phyloP scores from a whole-genome alignment of 2,113 vertebrate genomes.

The Melanerpes formicivorus region DNA sequence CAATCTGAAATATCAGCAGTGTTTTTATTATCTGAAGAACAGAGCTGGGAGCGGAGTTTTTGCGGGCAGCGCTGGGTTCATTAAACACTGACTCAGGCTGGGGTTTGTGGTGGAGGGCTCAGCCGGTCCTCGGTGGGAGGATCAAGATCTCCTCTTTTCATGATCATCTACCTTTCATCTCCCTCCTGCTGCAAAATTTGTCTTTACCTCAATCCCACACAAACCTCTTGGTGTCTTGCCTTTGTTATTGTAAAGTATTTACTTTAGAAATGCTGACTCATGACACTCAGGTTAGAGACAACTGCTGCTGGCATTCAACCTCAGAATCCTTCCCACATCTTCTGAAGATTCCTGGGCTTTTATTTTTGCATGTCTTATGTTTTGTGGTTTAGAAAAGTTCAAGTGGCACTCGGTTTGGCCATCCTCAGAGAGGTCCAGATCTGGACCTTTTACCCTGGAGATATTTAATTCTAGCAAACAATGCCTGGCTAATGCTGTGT shows the following conservation, averaged over 20 bases:
- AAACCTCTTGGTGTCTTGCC: slow-evolving; percentile 30
- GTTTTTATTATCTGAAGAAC: slow-evolving; percentile 68
- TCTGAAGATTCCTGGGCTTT: slow-evolving; percentile 38
- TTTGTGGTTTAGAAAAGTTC: slow-evolving; percentile 32
- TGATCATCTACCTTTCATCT: slow-evolving; percentile 68
- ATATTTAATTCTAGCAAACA: neutral
- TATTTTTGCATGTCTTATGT: slow-evolving; percentile 19
- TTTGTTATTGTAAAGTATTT: slow-evolving; percentile 70
- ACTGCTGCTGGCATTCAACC: slow-evolving; percentile 25
- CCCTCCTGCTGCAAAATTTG: neutral
- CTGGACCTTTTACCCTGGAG: slow-evolving; percentile 2
- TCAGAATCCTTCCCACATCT: slow-evolving; percentile 57
- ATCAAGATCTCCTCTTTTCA: slow-evolving; percentile 66
- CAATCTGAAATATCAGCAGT: slow-evolving; percentile 67
- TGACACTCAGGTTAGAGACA: slow-evolving; percentile 57
- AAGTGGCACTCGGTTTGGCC: neutral
- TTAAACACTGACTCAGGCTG: slow-evolving; percentile 71
- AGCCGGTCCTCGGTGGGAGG: slow-evolving; percentile 40
- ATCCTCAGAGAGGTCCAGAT: neutral
- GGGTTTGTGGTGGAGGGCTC: slow-evolving; percentile 60
- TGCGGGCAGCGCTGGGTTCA: slow-evolving; percentile 49
- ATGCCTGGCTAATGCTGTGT: rapidly evolving
- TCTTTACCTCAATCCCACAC: slow-evolving; percentile 68
- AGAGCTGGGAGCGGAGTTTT: slow-evolving; percentile 27
- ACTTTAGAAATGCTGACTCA: slow-evolving; percentile 69